Base-by-base conservation (phyloP, 2,888 invertebrate species). In the Amorpha juglandis region DNA sequence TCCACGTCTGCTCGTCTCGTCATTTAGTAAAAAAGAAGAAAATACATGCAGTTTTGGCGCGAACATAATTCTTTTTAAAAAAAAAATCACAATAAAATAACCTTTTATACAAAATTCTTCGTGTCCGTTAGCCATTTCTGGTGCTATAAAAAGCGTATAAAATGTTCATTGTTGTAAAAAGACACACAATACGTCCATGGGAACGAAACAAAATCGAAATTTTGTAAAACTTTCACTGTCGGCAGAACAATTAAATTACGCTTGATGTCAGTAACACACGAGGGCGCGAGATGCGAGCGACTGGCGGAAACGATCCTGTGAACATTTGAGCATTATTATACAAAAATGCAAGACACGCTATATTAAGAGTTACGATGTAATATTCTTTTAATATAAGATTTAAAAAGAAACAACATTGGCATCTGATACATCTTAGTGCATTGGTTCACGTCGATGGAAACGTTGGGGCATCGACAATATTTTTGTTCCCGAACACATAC, bases 221-320 rank as follows among this genome's bases (percentile, higher is more conserved):
- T 53, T 64, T 7, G 58, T 12, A 33, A 64, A 63, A 38, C 68
- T 68, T 68, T 68, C 68, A 68, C 68, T 68, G 62, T 65, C 58
- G 50, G 53, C 12, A 27, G 16, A 62, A 66, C 53, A 66, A 66
- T 66, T 66, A 63, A 66, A 52, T 52, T 45, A 27, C 51, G 21
- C 27, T 47, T 19, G 16, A 51, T 51, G 62, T 51, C 16, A 12
- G 45, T 51, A 11, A 27, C 19, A 53, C 16, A 33, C 35, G 58
- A 33, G 50, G 55, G 33, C 53, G 19, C 27, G 47, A 55, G 47
- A 21, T 16, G 45, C 7, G 33, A 16, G 14, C 35, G 48, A 16
- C 3, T 33, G 1, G 19, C 16, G 38, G 47, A 12, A 19, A 33
- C 12, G 42, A 27, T 27, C 27, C 27, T 27, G 27, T 27, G 27